Evolutionary conservation across 2,797 vertebrate genomes (phyloP), one percentile per base, ranked within the genome.

Genomic region (Melanogrammus aeglefinus): DNA sequence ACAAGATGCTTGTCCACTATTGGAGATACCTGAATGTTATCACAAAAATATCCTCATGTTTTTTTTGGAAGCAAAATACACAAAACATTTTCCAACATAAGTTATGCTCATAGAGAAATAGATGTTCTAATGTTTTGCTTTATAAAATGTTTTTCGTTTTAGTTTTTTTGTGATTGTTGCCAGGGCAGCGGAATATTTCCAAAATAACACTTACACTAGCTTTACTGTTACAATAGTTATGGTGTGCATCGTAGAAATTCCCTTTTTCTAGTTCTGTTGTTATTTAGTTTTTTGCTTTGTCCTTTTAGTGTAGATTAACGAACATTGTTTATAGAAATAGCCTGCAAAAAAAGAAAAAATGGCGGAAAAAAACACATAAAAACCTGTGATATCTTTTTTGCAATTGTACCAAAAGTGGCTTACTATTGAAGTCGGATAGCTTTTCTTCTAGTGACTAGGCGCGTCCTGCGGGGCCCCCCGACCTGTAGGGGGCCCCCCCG

Each of bases 351-450:
- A 91, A 92, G 93, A 93, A 94, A 91, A 93, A 89, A 79, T 72
- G 81, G 87, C 81, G 92, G 91, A 94, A 91, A 92, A 78, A 73
- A 81, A 86, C 80, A 83, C 84, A 91, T 92, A 84, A 86, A 89
- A 88, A 92, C 88, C 92, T 95, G 95, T 96, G 96, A 96, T 95
- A 95, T 96, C 94, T 95, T 96, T 97, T 96, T 97, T 96, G 96
- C 97, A 96, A 96, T 95, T 96, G 97, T 97, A 97, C 97, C 97
- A 91, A 97, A 97, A 99, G 97, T 99, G 97, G 97, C 97, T 98
- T 98, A 99, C 94, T 96, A 96, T 96, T 94, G 93, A 95, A 95
- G 91, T 95, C 94, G 93, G 92, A 95, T 94, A 94, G 95, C 94
- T 94, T 89, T 89, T 63, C 57, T 96, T 95, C 92, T 94, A 91